Conservation (phyloP, 2,888 invertebrate genomes). For the Altica lythri region DNA sequence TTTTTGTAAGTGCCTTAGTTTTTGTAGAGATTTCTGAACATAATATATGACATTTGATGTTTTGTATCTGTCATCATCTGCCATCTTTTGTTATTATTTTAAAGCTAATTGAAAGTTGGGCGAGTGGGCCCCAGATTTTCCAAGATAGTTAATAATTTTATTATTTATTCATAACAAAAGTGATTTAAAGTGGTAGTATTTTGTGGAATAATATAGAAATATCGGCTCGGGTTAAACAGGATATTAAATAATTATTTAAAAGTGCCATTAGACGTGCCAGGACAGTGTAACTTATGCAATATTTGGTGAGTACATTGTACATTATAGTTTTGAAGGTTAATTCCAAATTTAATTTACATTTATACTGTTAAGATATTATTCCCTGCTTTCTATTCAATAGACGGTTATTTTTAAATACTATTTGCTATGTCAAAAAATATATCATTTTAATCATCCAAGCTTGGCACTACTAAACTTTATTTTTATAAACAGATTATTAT, state of each 20-base stretch:
- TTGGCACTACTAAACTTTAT: conserved; percentile 7
- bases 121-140: conserved; percentile 35
- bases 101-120: conserved; percentile 23
- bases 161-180: conserved; percentile 21
- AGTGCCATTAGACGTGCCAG: conserved; percentile 30
- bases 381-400: conserved; percentile 27
- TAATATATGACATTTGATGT: too few relatives aligned
- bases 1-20: too few relatives aligned
- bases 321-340: conserved; percentile 42
- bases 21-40: too few relatives aligned
- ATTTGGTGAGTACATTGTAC: conserved; percentile 43
- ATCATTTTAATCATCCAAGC: not conserved
- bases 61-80: too few relatives aligned
- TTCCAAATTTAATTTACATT: conserved; percentile 31
- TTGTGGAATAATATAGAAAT: conserved; percentile 20
- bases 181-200: conserved; percentile 25
- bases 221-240: conserved; percentile 5
- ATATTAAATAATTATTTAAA: conserved; percentile 24
- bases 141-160: conserved; percentile 24
- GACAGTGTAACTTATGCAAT: conserved; percentile 41
- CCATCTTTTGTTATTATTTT: conserved; percentile 11
- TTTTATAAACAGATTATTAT: conserved; percentile 8
- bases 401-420: conserved; percentile 24
- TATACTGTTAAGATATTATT: conserved; percentile 25
- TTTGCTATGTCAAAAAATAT: not conserved